Evolutionary conservation across 1,140 invertebrate species (phyloP).

Genomic region (Kradibia gibbosae): DNA sequence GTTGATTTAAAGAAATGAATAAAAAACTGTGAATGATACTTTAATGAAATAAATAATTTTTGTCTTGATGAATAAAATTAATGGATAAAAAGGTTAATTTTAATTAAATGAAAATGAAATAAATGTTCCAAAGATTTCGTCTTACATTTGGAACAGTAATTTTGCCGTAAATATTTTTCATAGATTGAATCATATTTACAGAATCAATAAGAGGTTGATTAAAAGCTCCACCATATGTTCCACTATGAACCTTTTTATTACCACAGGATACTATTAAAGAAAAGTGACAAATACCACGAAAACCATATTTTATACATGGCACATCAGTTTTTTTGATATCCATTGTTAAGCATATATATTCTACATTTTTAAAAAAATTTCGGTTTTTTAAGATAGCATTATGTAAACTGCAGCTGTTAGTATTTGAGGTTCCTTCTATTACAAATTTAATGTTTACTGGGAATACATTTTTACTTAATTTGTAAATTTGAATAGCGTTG

Average conservation of each 20-base stretch:
- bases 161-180: slow-evolving; percentile 51
- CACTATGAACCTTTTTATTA: slow-evolving; percentile 50
- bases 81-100: too few relatives aligned
- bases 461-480: slow-evolving; percentile 70
- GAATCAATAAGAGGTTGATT: slow-evolving; percentile 55
- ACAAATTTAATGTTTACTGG: slow-evolving; percentile 80
- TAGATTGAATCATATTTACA: slow-evolving; percentile 37
- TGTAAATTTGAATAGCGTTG: slow-evolving; percentile 70
- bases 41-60: too few relatives aligned
- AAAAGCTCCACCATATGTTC: slow-evolving; percentile 54
- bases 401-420: slow-evolving; percentile 75
- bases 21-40: too few relatives aligned
- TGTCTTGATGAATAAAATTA: too few relatives aligned
- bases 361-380: slow-evolving; percentile 74
- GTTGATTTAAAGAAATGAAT: too few relatives aligned
- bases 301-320: slow-evolving; percentile 79
- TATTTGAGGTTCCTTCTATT: slow-evolving; percentile 80
- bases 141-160: slow-evolving; percentile 48
- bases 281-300: slow-evolving; percentile 78
- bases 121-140: too few relatives aligned
- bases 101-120: too few relatives aligned
- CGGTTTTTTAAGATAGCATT: slow-evolving; percentile 68
- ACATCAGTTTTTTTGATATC: slow-evolving; percentile 79
- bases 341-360: slow-evolving; percentile 78
- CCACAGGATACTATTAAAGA: slow-evolving; percentile 71